Conservation (phyloP, 2,113 vertebrate species). For the Condylura cristata region DNA sequence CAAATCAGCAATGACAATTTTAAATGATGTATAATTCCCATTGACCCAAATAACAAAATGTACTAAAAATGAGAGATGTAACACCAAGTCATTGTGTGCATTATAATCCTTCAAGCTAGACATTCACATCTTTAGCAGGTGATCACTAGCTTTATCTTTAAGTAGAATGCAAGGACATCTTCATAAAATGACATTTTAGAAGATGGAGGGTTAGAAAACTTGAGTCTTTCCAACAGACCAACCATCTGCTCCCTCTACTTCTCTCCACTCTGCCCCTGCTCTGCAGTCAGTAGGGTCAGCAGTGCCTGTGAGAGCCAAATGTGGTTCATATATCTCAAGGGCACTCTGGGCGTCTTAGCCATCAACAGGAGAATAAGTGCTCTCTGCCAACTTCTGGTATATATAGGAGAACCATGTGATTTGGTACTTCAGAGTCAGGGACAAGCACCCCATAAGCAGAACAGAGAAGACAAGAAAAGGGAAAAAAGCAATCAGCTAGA, state of each 20-base stretch:
- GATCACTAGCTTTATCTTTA: conserved; percentile 40
- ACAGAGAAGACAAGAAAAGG: background rate
- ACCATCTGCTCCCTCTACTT: background rate
- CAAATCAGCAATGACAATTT: conserved; percentile 32
- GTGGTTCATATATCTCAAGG: background rate
- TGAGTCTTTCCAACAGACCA: background rate
- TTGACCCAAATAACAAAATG: conserved; percentile 54
- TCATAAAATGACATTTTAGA: conserved; percentile 22
- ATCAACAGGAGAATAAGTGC: background rate
- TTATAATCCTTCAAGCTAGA: conserved; percentile 46
- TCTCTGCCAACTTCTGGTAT: background rate
- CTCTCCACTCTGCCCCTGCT: background rate
- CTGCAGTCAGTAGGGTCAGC: background rate
- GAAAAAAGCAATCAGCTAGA: background rate
- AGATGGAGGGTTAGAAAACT: background rate
- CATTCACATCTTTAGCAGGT: background rate
- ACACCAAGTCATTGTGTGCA: background rate
- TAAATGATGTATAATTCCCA: conserved; percentile 51
- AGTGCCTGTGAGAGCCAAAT: background rate
- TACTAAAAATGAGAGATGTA: background rate
- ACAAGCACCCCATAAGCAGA: background rate
- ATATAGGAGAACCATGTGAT: background rate
- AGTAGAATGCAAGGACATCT: conserved; percentile 50
- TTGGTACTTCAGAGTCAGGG: background rate
- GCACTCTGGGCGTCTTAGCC: background rate